phyloP scores from a whole-genome alignment of 2,888 invertebrate species.

The Drosophila infuscata region DNA sequence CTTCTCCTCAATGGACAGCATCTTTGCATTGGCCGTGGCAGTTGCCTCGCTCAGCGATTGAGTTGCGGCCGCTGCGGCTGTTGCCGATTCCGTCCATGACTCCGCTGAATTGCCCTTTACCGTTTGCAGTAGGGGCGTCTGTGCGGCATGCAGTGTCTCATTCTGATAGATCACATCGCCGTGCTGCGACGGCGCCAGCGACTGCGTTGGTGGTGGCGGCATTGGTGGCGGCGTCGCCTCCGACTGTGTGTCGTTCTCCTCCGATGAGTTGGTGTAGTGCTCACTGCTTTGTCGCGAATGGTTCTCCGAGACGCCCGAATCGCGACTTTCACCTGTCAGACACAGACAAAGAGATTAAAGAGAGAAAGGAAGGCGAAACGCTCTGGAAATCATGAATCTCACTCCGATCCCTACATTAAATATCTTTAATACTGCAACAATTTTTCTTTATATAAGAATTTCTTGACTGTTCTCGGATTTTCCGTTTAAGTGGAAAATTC shows the following conservation, averaged over 20 bases:
- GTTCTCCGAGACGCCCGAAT: constrained; percentile 91
- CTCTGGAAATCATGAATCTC: neutral
- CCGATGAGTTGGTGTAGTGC: constrained; percentile 91
- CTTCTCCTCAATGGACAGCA: constrained; percentile 88
- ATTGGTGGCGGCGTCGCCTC: constrained; percentile 76
- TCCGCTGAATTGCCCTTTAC: constrained; percentile 82
- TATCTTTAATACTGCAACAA: neutral
- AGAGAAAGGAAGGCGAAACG: neutral
- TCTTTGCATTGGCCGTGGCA: constrained; percentile 85
- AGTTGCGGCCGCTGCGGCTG: constrained; percentile 82
- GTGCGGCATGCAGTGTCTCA: constrained; percentile 72
- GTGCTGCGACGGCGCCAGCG: constrained; percentile 25
- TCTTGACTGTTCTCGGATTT: neutral
- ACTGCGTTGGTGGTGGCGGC: constrained; percentile 48
- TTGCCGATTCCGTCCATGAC: constrained; percentile 83
- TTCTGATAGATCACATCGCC: constrained; percentile 78
- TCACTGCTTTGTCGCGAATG: constrained; percentile 94
- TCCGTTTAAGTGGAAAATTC: neutral
- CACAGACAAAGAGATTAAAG: neutral
- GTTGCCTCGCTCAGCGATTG: constrained; percentile 85
- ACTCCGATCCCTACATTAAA: neutral
- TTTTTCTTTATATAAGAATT: neutral
- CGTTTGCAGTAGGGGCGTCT: constrained; percentile 79
- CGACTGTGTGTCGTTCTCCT: constrained; percentile 87
- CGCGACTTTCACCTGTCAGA: constrained; percentile 88